phyloP scores from a whole-genome alignment of 1,140 invertebrate genomes.

The Drosophila bipectinata region DNA sequence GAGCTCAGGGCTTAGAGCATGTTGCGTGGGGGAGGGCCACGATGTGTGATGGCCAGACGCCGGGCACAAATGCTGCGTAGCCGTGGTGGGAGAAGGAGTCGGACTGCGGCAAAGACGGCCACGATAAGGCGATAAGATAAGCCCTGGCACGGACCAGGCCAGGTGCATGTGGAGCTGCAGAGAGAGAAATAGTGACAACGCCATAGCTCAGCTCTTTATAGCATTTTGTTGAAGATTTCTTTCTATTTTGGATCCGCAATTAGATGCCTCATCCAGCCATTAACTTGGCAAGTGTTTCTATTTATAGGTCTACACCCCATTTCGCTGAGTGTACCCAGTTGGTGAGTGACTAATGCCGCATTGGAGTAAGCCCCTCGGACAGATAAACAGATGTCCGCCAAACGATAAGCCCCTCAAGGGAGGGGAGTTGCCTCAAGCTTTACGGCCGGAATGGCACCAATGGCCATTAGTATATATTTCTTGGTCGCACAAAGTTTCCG shows the following conservation, averaged over 20 bases:
- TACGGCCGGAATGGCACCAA: not conserved
- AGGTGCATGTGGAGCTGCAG: constrained; percentile 18
- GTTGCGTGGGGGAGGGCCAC: constrained; percentile 25
- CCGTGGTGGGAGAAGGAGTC: constrained; percentile 9
- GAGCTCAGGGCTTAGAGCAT: constrained; percentile 35
- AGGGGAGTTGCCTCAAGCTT: not conserved
- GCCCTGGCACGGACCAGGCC: constrained; percentile 2
- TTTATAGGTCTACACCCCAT: not conserved
- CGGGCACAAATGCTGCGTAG: constrained; percentile 11
- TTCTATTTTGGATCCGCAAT: not conserved
- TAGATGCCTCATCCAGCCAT: not conserved
- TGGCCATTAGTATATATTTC: too few relatives aligned
- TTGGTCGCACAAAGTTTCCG: not conserved
- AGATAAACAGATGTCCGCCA: constrained; percentile 38
- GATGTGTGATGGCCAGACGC: constrained; percentile 1
- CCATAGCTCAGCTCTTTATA: too few relatives aligned
- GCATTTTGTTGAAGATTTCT: not conserved
- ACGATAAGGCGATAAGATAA: constrained; percentile 51
- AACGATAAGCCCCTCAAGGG: not conserved
- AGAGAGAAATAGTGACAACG: not conserved
- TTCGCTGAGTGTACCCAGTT: not conserved
- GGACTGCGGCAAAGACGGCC: constrained; percentile 23
- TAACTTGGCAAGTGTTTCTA: too few relatives aligned
- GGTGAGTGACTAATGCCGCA: constrained; percentile 37
- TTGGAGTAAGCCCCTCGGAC: constrained; percentile 23